These are phyloP conservation scores for Ceuthmochares aereus DNA, from an alignment of 2,113 vertebrate species.

Conservation along the genomic window DNA sequence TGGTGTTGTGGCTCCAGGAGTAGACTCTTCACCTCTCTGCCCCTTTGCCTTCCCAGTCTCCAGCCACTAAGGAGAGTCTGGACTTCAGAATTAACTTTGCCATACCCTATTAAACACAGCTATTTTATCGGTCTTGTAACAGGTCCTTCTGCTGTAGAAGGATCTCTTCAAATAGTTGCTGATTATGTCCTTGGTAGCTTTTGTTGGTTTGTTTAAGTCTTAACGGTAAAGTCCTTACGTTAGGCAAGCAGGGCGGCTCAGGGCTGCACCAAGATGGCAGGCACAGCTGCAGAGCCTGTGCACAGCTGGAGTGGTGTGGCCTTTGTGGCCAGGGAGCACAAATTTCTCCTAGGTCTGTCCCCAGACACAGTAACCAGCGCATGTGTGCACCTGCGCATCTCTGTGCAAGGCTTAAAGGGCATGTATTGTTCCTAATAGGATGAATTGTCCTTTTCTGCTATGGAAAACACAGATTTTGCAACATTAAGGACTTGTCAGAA, in stretches of 20 bases:
- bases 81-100: not conserved
- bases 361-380: not conserved
- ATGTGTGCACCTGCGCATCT: not conserved
- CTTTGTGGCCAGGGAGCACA: not conserved
- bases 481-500: not conserved
- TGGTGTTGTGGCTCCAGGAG: not conserved
- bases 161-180: not conserved
- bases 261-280: not conserved
- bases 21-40: not conserved
- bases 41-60: not conserved
- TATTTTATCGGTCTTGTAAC: not conserved
- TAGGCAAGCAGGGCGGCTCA: not conserved
- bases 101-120: not conserved
- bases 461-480: not conserved
- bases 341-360: not conserved
- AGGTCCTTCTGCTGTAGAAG: not conserved
- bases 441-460: not conserved
- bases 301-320: too few species aligned
- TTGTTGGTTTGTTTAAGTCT: not conserved
- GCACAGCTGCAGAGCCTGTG: not conserved
- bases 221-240: not conserved
- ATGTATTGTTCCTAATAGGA: not conserved
- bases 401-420: not conserved
- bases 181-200: not conserved
- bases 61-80: not conserved